A percentile compares a stretch with the other conserved stretches of the same genome.
Conservation (phyloP, 2,113 vertebrate genomes). For the Glareola pratincola region DNA sequence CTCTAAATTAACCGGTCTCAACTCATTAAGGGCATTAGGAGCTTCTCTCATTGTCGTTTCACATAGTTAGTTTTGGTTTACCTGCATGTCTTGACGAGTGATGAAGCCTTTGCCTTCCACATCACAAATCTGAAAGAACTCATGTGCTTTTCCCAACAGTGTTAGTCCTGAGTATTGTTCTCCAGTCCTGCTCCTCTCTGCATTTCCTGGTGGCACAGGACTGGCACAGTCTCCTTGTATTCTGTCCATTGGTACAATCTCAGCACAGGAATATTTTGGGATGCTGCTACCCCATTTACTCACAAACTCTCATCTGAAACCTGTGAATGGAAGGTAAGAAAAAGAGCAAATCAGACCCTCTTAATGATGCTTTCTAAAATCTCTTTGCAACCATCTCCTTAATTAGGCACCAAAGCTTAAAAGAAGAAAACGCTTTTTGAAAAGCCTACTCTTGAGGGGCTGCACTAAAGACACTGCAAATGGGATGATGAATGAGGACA, state of each 20-base stretch:
- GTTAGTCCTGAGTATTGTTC: constrained; percentile 27
- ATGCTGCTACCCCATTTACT: constrained; percentile 66
- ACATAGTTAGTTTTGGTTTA: constrained; percentile 47
- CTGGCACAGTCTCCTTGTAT: neutral
- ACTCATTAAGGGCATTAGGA: neutral
- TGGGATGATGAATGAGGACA: neutral
- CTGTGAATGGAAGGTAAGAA: constrained; percentile 55
- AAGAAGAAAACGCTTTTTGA: constrained; percentile 45
- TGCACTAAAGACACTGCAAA: neutral
- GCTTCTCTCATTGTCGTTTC: neutral
- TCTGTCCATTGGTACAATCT: constrained; percentile 12
- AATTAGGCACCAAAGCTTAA: constrained; percentile 68
- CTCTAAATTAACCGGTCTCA: neutral
- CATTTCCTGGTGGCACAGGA: neutral
- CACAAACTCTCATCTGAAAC: constrained; percentile 9
- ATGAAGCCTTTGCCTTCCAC: constrained; percentile 89
- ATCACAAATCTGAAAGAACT: constrained; percentile 93
- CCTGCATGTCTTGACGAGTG: constrained; percentile 87
- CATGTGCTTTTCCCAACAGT: constrained; percentile 80
- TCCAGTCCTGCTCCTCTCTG: constrained; percentile 24
- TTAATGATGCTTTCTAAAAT: constrained; percentile 50
- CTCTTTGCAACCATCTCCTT: constrained; percentile 79
- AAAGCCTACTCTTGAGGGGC: neutral
- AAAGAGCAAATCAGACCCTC: constrained; percentile 63
- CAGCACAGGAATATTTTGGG: constrained; percentile 1